Percentiles rank a stretch among this genome's conserved stretches.
phyloP scores from a whole-genome alignment of 2,888 invertebrate genomes.

The Noctua fimbriata region DNA sequence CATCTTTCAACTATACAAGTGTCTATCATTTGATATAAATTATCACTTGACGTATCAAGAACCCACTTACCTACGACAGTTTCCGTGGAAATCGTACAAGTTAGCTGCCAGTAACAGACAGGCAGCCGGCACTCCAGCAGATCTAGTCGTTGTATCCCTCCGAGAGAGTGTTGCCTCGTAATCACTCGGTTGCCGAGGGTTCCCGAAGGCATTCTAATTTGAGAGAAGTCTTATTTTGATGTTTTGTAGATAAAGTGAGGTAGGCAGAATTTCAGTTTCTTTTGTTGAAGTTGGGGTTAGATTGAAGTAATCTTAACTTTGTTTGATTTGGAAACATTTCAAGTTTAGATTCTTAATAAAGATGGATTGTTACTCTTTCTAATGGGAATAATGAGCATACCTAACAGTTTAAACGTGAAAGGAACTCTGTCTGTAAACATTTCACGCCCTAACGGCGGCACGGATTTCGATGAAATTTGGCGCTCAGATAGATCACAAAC shows the following conservation, averaged over 20 bases:
- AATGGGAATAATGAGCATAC: too few species aligned
- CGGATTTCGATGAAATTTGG: background rate
- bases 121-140: constrained; percentile 1
- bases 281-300: background rate
- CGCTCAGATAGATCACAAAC: background rate
- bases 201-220: constrained; percentile 38
- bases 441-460: background rate
- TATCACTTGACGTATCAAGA: constrained; percentile 12
- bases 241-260: constrained; percentile 18
- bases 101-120: constrained; percentile 36
- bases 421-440: background rate
- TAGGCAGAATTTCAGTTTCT: background rate
- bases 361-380: background rate
- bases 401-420: background rate
- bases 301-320: background rate
- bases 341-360: background rate
- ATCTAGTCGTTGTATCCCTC: constrained; percentile 35
- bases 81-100: constrained; percentile 41
- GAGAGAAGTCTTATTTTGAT: constrained; percentile 48
- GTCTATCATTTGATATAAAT: background rate
- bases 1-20: background rate
- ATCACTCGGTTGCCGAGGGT: constrained; percentile 29
- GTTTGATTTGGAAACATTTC: background rate
- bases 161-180: constrained; percentile 36
- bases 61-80: constrained; percentile 20